These are phyloP conservation scores for Perodicticus potto DNA, from an alignment of 2,797 vertebrate genomes.

Conservation along the genomic window DNA sequence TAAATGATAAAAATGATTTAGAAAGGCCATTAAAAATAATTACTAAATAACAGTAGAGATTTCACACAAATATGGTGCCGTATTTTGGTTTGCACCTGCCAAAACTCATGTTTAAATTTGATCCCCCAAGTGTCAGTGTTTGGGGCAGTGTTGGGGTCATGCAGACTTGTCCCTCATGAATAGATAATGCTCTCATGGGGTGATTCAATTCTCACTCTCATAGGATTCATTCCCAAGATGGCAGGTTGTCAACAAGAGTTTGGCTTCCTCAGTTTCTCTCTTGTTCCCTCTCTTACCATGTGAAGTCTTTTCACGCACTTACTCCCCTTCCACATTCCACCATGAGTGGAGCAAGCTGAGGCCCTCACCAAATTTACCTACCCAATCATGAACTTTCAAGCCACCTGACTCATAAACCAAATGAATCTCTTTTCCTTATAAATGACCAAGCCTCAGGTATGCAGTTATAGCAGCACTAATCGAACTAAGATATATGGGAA, in stretches of 20 bases:
- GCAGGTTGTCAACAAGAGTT: neutral
- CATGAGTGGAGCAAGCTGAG: neutral
- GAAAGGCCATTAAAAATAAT: neutral
- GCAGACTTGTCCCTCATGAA: neutral
- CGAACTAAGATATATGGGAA: neutral
- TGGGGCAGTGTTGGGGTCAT: neutral
- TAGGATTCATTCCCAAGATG: neutral
- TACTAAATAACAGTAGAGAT: neutral
- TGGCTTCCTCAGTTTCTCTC: neutral
- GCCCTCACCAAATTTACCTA: neutral
- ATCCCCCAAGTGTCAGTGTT: no score
- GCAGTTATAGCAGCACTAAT: neutral
- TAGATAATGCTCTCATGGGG: neutral
- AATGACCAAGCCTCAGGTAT: neutral
- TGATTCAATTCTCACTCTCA: neutral
- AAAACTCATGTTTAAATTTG: neutral
- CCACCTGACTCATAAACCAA: neutral
- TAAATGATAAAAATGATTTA: neutral
- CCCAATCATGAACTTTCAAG: neutral
- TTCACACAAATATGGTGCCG: neutral
- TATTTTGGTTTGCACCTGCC: neutral
- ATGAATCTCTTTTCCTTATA: neutral
- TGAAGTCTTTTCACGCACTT: neutral
- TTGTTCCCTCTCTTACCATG: neutral
- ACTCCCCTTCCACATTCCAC: neutral